phyloP scores from a whole-genome alignment of 2,888 invertebrate species.

The Empis stercorea region DNA sequence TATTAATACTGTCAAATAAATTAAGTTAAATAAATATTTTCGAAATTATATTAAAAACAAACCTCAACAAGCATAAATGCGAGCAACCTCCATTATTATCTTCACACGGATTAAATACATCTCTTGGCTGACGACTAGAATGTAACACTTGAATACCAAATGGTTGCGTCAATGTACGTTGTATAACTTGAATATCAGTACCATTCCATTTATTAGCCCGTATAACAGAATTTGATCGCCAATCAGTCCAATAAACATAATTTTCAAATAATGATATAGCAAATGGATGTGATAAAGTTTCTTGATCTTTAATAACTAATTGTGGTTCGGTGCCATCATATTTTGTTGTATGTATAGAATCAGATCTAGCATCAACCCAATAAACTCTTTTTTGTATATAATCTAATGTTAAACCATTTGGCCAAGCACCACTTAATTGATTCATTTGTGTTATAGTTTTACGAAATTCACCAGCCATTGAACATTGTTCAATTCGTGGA shows the following conservation, averaged over 20 bases:
- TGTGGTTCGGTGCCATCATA: slow-evolving; percentile 67
- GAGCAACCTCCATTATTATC: slow-evolving; percentile 62
- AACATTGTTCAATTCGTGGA: slow-evolving; percentile 70
- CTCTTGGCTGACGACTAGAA: slow-evolving; percentile 56
- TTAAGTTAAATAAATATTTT: background rate
- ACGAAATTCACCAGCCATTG: slow-evolving; percentile 60
- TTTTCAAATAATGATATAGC: slow-evolving; percentile 75
- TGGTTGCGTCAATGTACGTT: slow-evolving; percentile 73
- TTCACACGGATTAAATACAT: slow-evolving; percentile 50
- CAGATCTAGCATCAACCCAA: slow-evolving; percentile 80
- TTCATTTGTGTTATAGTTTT: slow-evolving; percentile 40
- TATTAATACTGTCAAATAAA: slow-evolving; percentile 37
- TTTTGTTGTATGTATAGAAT: slow-evolving; percentile 71
- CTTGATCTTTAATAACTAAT: slow-evolving; percentile 51
- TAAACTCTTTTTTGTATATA: slow-evolving; percentile 59
- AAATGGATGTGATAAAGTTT: slow-evolving; percentile 75
- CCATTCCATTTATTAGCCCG: slow-evolving; percentile 82
- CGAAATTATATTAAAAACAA: background rate
- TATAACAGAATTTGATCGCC: slow-evolving; percentile 77
- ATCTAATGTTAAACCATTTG: slow-evolving; percentile 72
- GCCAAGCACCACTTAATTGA: slow-evolving; percentile 55
- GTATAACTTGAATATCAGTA: slow-evolving; percentile 61
- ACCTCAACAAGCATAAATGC: slow-evolving; percentile 61
- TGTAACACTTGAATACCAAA: slow-evolving; percentile 80
- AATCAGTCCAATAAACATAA: slow-evolving; percentile 88